Evolutionary conservation across 2,888 invertebrate genomes (phyloP).

Genomic region (Perizoma flavofasciatum): DNA sequence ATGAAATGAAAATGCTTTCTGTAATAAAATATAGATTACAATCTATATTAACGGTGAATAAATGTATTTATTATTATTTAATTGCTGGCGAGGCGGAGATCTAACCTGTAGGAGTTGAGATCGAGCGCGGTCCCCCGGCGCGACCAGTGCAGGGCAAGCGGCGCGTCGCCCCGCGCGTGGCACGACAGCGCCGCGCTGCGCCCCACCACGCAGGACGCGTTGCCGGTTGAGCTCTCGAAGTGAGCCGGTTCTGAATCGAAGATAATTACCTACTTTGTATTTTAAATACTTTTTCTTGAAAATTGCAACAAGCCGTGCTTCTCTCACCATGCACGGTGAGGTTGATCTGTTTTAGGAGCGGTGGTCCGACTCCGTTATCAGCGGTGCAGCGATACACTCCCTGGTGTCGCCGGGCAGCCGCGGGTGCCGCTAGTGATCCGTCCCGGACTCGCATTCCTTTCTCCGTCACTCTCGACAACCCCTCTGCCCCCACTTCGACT

Average conservation of each 20-base stretch:
- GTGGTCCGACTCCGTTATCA: conserved; percentile 91
- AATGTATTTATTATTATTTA: no score
- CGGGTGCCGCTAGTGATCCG: conserved; percentile 86
- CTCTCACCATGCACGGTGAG: conserved; percentile 88
- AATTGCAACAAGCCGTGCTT: neutral
- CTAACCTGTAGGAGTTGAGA: conserved; percentile 83
- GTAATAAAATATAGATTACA: no score
- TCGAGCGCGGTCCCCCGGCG: conserved; percentile 87
- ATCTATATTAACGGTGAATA: no score
- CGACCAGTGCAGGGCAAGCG: conserved; percentile 90
- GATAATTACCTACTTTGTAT: neutral
- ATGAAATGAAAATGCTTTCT: neutral
- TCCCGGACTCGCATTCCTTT: conserved; percentile 45
- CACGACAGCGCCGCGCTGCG: conserved; percentile 86
- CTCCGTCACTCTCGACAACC: conserved; percentile 24
- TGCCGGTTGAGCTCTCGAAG: conserved; percentile 84
- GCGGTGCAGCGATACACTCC: conserved; percentile 93
- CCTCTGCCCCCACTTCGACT: conserved; percentile 9
- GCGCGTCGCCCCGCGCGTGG: conserved; percentile 90
- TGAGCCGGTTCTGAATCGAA: conserved; percentile 86
- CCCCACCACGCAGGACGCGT: conserved; percentile 84
- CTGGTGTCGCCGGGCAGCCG: conserved; percentile 87
- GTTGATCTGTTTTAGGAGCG: conserved; percentile 90
- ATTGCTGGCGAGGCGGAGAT: neutral
- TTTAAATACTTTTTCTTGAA: no score